Base-by-base conservation (phyloP, 2,888 invertebrate genomes). In the Eremobia ochroleuca region DNA sequence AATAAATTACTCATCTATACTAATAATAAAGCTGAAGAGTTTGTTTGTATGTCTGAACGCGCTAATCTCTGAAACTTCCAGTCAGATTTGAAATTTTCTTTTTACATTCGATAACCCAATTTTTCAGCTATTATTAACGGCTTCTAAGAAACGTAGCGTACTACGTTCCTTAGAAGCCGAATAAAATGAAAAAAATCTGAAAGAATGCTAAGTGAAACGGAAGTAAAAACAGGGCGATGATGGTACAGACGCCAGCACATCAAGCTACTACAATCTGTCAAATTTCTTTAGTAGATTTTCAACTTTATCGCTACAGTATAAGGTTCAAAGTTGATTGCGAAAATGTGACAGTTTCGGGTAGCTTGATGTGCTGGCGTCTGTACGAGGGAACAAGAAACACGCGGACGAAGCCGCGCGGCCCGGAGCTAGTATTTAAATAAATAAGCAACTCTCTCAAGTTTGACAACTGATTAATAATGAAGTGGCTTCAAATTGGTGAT, bases 391-490 rank as follows among this genome's bases (percentile, higher is more conserved):
- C 43, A 43, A 43, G 43, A 43, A 43, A 43, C 11, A 11, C 52
- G 11, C 3, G n/a, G 25, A 25, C 25, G 52, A 25, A 52, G 11
- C 9, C 49, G 21, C 49, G 21, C n/a, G n/a, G 11, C n/a, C 52
- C n/a, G n/a, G 11, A 52, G 25, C 4, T 52, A n/a, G 52, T 52
- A 25, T 52, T n/a, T 52, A 25, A 25, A 70, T 70, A 76, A 76
- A 76, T 70, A 66, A 80, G 34, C 40, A 73, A 66, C 61, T 77
- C 59, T 67, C 64, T 52, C 58, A 79, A 81, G 72, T 87, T 82
- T 82, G 86, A 81, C 87, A 71, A 76, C 71, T 89, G 86, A 85
- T 82, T 79, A 77, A 83, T 89, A 77, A 79, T 83, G 66, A 71
- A 87, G 67, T 69, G 76, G 71, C 61, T 75, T 78, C 75, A 82